Percentiles rank a stretch among this genome's conserved stretches.
Conservation (phyloP, 2,888 invertebrate genomes). For the Spicauda simplicius region DNA sequence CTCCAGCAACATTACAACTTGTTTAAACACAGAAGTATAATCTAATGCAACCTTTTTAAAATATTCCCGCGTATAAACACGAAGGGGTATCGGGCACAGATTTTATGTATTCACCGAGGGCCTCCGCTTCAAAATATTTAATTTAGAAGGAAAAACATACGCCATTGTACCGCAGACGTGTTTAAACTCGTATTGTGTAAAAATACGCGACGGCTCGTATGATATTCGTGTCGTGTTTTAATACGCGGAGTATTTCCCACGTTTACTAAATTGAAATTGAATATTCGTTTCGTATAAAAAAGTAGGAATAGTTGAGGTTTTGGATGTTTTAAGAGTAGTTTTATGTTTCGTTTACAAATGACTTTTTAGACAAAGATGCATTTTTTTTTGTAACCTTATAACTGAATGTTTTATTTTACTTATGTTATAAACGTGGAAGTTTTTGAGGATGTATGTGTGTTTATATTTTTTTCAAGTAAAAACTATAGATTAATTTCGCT, state of each 20-base stretch:
- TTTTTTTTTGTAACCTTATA: too few relatives aligned
- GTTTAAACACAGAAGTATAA: neutral
- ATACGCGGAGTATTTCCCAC: conserved; percentile 10
- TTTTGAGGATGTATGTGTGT: too few relatives aligned
- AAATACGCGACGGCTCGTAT: conserved; percentile 12
- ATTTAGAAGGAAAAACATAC: conserved; percentile 32
- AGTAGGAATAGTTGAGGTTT: neutral
- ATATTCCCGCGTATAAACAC: conserved; percentile 10
- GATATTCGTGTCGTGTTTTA: conserved; percentile 17
- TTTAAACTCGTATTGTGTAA: conserved; percentile 26
- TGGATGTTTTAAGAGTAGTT: neutral
- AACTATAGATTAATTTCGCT: too few relatives aligned
- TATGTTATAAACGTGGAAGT: too few relatives aligned
- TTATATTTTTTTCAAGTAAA: too few relatives aligned
- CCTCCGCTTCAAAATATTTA: conserved; percentile 23
- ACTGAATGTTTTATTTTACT: too few relatives aligned
- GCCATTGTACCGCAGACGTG: conserved; percentile 26
- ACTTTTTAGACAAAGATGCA: too few relatives aligned
- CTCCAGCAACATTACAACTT: neutral
- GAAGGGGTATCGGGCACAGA: neutral
- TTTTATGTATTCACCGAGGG: conserved; percentile 17
- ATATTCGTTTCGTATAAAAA: neutral
- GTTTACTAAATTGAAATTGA: neutral
- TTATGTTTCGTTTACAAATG: neutral
- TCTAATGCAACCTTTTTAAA: conserved; percentile 3